Percentiles rank a stretch among this genome's conserved stretches.
phyloP scores from a whole-genome alignment of 1,140 invertebrate genomes.

The Trichonephila inaurata region DNA sequence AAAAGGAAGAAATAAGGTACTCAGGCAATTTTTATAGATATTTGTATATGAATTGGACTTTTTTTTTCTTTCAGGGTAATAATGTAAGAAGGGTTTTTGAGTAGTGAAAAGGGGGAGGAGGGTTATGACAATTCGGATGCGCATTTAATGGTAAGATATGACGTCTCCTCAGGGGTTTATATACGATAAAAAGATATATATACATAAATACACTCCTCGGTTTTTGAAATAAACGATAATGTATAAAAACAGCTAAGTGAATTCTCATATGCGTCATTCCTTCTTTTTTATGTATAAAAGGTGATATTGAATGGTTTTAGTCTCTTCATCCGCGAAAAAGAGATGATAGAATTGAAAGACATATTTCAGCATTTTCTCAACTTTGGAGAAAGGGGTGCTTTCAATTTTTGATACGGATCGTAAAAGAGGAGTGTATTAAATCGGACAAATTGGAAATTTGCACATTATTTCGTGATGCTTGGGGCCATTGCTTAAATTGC shows the following conservation, averaged over 20 bases:
- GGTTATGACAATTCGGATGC: constrained; percentile 26
- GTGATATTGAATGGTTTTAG: constrained; percentile 28
- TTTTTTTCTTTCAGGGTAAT: background rate
- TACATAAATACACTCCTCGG: background rate
- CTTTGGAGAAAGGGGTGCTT: background rate
- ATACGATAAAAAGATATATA: constrained; percentile 42
- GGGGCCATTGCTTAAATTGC: constrained; percentile 1
- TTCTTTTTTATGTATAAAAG: background rate
- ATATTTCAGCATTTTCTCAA: background rate
- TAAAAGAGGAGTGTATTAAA: background rate
- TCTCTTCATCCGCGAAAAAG: background rate
- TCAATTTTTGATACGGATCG: too few relatives aligned
- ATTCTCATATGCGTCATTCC: background rate
- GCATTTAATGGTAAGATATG: constrained; percentile 40
- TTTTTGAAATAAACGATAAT: constrained; percentile 14
- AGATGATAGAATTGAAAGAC: background rate
- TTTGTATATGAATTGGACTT: constrained; percentile 35
- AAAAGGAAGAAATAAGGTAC: background rate
- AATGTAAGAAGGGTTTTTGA: background rate
- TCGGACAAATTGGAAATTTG: constrained; percentile 4
- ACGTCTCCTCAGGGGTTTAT: constrained; percentile 35
- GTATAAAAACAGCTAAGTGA: constrained; percentile 7
- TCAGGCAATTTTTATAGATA: constrained; percentile 31
- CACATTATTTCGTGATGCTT: background rate
- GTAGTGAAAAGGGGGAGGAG: background rate